phyloP scores from a whole-genome alignment of 2,888 invertebrate genomes.

The Apamea crenata region DNA sequence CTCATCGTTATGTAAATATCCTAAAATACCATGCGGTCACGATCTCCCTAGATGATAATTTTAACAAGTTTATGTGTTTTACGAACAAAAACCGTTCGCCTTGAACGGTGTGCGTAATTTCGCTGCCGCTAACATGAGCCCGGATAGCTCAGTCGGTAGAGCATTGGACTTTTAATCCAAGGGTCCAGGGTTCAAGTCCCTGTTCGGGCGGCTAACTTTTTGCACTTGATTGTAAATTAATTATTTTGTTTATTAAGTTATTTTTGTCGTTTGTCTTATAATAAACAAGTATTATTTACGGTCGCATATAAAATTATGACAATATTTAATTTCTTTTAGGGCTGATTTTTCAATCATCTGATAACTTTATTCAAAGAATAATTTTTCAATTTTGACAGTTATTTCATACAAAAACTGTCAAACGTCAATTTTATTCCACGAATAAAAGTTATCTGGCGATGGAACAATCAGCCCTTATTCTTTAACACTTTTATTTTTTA shows the following conservation, averaged over 20 bases:
- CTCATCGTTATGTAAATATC: constrained; percentile 8
- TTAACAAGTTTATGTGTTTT: not conserved
- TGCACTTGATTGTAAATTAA: not conserved
- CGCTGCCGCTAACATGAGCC: constrained; percentile 65
- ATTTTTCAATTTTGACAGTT: too few relatives aligned
- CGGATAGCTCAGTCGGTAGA: constrained; percentile 91
- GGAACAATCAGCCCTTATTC: not conserved
- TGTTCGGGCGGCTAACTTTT: constrained; percentile 86
- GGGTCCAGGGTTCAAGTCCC: constrained; percentile 91
- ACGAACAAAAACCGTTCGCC: not conserved
- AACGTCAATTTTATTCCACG: too few relatives aligned
- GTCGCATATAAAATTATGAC: not conserved
- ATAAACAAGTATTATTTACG: not conserved
- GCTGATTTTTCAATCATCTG: too few relatives aligned
- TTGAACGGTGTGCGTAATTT: constrained; percentile 67
- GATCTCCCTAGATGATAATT: constrained; percentile 1
- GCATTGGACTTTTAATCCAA: constrained; percentile 91
- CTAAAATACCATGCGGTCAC: constrained; percentile 8
- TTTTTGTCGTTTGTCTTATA: not conserved
- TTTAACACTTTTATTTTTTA: not conserved
- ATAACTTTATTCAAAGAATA: too few relatives aligned
- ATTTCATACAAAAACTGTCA: too few relatives aligned
- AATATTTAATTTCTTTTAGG: not conserved
- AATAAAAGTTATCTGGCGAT: too few relatives aligned
- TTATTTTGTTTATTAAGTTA: not conserved